Evolutionary conservation across 2,888 invertebrate genomes (phyloP).

Genomic region (Amiota mariae): DNA sequence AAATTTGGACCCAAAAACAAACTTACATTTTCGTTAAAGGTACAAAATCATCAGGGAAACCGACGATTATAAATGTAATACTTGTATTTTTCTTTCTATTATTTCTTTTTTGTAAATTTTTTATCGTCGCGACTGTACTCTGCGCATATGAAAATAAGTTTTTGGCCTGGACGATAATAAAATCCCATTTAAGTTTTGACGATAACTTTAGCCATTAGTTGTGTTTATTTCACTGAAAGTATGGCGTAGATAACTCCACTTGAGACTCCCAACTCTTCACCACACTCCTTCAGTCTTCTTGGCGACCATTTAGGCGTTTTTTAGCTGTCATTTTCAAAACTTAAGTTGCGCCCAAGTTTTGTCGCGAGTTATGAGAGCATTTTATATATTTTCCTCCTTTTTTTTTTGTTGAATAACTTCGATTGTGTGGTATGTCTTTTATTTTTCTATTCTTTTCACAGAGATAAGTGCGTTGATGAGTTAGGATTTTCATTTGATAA

Average conservation of each 20-base stretch:
- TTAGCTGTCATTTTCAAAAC: conserved; percentile 10
- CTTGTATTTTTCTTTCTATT: background rate
- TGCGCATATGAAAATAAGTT: conserved; percentile 54
- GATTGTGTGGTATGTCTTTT: background rate
- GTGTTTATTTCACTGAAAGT: conserved; percentile 32
- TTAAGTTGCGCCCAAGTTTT: conserved; percentile 19
- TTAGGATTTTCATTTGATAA: conserved; percentile 16
- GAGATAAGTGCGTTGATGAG: conserved; percentile 15
- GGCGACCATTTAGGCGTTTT: conserved; percentile 17
- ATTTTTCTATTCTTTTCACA: background rate
- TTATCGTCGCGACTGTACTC: background rate
- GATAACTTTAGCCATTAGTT: conserved; percentile 63
- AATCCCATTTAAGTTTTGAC: conserved; percentile 66
- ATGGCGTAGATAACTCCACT: conserved; percentile 6
- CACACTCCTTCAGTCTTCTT: background rate
- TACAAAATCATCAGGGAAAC: too few species aligned
- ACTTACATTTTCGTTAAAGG: too few species aligned
- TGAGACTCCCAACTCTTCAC: background rate
- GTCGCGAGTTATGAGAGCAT: conserved; percentile 23
- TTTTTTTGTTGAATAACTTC: background rate
- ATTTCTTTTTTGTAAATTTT: conserved; percentile 28
- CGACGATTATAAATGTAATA: background rate
- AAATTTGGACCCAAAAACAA: too few species aligned
- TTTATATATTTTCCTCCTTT: background rate
- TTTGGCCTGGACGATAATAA: conserved; percentile 58